Evolutionary conservation across 1,140 invertebrate species (phyloP).

Genomic region (Matsumurasca onukii): DNA sequence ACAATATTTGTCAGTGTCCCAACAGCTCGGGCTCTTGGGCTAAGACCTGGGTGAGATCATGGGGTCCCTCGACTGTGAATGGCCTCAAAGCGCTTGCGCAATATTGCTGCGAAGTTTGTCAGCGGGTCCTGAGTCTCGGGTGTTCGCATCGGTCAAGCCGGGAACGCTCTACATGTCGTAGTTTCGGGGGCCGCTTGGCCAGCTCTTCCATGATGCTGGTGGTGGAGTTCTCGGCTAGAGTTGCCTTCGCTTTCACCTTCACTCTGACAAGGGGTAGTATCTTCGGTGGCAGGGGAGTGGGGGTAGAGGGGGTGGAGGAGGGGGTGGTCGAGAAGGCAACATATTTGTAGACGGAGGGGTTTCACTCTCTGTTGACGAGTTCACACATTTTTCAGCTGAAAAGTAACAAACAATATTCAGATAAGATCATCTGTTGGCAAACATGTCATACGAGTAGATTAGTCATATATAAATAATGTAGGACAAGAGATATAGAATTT

Average conservation of each 20-base stretch:
- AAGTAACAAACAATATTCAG: too few relatives aligned
- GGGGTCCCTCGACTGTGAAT: not conserved
- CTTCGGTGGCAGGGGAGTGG: not conserved
- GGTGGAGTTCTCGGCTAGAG: too few relatives aligned
- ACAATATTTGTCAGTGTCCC: constrained; percentile 1
- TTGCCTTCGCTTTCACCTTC: not conserved
- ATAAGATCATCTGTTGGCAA: too few relatives aligned
- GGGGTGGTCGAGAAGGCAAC: not conserved
- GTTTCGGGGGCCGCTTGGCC: constrained; percentile 8
- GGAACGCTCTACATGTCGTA: not conserved
- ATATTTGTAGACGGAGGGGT: not conserved
- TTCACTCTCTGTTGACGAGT: too few relatives aligned
- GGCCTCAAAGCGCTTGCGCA: constrained; percentile 1
- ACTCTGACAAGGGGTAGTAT: not conserved
- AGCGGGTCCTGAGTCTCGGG: not conserved
- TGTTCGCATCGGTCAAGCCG: not conserved
- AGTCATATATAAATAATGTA: too few relatives aligned
- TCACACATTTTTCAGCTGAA: too few relatives aligned
- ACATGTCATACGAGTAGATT: too few relatives aligned
- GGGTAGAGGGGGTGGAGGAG: too few relatives aligned
- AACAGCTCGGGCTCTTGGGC: not conserved
- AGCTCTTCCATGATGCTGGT: too few relatives aligned
- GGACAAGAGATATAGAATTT: too few relatives aligned
- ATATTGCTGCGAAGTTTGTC: not conserved
- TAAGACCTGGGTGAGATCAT: not conserved